A percentile compares a stretch with the other conserved stretches of the same genome.
Evolutionary conservation across 2,113 vertebrate genomes (phyloP).

Genomic region (Tautogolabrus adspersus): DNA sequence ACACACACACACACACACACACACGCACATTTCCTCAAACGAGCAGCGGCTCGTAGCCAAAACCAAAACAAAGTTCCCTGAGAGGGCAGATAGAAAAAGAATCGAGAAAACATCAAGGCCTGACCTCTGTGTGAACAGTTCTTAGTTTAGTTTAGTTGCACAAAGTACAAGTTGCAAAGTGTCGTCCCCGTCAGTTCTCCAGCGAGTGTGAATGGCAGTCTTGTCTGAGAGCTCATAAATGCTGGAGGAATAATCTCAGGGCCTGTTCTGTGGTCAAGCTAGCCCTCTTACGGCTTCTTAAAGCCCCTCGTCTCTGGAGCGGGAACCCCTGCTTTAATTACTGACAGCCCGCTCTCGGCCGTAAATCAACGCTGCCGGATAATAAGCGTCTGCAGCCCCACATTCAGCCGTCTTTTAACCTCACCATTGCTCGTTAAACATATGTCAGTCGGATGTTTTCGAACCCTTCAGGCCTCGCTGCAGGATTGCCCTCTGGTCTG

Average conservation of each 20-base stretch:
- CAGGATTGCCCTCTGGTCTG: conserved; percentile 64
- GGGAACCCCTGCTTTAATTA: conserved; percentile 80
- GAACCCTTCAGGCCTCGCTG: conserved; percentile 67
- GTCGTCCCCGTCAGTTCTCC: conserved; percentile 23
- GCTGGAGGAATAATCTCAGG: conserved; percentile 63
- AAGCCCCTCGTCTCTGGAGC: conserved; percentile 67
- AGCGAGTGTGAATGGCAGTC: conserved; percentile 60
- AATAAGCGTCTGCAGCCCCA: conserved; percentile 78
- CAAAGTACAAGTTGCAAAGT: conserved; percentile 40
- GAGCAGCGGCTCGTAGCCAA: conserved; percentile 44
- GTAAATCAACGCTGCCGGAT: conserved; percentile 77
- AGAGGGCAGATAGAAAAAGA: conserved; percentile 31
- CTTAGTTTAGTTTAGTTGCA: conserved; percentile 28
- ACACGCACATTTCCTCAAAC: conserved; percentile 33
- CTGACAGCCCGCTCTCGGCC: conserved; percentile 66
- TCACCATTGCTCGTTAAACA: conserved; percentile 79
- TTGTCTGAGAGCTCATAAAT: conserved; percentile 72
- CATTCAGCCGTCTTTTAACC: conserved; percentile 80
- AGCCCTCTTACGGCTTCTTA: conserved; percentile 72
- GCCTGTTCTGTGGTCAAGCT: conserved; percentile 75
- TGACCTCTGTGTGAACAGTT: conserved; percentile 17
- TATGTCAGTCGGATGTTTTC: conserved; percentile 70
- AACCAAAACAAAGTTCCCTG: conserved; percentile 61
- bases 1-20: background rate
- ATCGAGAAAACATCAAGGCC: conserved; percentile 26